These are phyloP conservation scores for Apodemia hepburni DNA, from an alignment of 2,888 invertebrate species.

Conservation along the genomic window DNA sequence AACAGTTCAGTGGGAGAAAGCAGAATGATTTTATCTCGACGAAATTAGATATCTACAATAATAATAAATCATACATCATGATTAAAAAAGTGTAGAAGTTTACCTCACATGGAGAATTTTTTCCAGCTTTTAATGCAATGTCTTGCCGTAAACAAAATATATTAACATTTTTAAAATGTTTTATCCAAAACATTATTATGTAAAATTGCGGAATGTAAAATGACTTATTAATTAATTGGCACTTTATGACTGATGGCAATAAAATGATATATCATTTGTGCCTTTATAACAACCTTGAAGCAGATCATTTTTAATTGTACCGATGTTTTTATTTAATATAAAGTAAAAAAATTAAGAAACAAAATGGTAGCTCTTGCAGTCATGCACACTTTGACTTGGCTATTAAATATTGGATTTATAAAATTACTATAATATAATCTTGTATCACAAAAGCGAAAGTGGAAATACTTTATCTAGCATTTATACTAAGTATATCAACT, in stretches of 20 bases:
- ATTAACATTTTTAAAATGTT: neutral
- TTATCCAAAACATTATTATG: constrained; percentile 4
- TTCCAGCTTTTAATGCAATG: no score
- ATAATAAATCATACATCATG: no score
- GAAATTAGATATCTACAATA: no score
- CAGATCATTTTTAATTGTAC: constrained; percentile 1
- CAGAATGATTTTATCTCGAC: no score
- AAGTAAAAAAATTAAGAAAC: neutral
- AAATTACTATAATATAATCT: neutral
- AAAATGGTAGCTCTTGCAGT: neutral
- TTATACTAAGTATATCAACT: neutral
- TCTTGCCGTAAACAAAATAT: neutral
- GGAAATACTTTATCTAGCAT: neutral
- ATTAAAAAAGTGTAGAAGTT: no score
- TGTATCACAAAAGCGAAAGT: neutral
- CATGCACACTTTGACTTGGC: neutral
- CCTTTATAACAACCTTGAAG: constrained; percentile 4
- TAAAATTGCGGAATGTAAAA: constrained; percentile 5
- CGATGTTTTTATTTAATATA: neutral
- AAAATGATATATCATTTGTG: constrained; percentile 11
- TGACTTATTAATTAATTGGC: constrained; percentile 11
- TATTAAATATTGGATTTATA: neutral
- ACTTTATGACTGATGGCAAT: neutral
- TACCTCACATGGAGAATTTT: no score
- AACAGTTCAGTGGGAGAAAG: no score